These are phyloP conservation scores for Syngnathus acus DNA, from an alignment of 2,797 vertebrate species.

Conservation along the genomic window DNA sequence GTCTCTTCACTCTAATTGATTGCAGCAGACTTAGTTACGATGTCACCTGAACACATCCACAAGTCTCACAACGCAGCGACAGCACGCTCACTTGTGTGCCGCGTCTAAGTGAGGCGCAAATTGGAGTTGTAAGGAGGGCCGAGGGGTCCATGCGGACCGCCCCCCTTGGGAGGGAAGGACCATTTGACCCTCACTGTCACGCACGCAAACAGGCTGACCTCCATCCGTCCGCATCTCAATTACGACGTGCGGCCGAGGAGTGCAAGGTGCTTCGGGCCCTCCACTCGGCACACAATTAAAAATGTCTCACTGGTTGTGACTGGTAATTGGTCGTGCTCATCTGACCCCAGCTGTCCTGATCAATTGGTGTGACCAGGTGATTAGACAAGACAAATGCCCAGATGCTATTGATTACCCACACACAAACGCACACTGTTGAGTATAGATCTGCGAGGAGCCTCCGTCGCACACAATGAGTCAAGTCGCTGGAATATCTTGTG, in stretches of 20 bases:
- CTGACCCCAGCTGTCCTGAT: constrained; percentile 49
- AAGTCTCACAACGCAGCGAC: constrained; percentile 33
- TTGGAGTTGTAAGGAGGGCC: constrained; percentile 61
- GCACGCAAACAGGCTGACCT: constrained; percentile 25
- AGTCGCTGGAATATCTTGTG: constrained; percentile 58
- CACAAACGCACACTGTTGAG: constrained; percentile 43
- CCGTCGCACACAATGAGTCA: constrained; percentile 44
- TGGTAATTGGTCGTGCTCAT: constrained; percentile 54
- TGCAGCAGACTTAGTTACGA: constrained; percentile 71
- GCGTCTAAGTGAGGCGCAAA: constrained; percentile 54
- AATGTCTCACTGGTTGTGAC: constrained; percentile 19
- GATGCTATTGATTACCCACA: constrained; percentile 55
- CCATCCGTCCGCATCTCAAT: constrained; percentile 41
- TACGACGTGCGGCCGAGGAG: constrained; percentile 30
- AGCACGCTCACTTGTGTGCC: constrained; percentile 40
- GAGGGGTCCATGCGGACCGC: constrained; percentile 36
- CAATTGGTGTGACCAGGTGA: constrained; percentile 56
- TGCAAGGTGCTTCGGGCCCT: constrained; percentile 15
- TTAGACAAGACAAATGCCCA: constrained; percentile 56
- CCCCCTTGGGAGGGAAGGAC: constrained; percentile 35
- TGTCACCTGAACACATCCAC: constrained; percentile 65
- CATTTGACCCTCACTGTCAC: constrained; percentile 58
- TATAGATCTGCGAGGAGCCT: constrained; percentile 53
- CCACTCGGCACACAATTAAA: constrained; percentile 41
- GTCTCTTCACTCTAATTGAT: constrained; percentile 63